Evolutionary conservation across 2,888 invertebrate species (phyloP).

Genomic region (Meiosimyza platycephala): DNA sequence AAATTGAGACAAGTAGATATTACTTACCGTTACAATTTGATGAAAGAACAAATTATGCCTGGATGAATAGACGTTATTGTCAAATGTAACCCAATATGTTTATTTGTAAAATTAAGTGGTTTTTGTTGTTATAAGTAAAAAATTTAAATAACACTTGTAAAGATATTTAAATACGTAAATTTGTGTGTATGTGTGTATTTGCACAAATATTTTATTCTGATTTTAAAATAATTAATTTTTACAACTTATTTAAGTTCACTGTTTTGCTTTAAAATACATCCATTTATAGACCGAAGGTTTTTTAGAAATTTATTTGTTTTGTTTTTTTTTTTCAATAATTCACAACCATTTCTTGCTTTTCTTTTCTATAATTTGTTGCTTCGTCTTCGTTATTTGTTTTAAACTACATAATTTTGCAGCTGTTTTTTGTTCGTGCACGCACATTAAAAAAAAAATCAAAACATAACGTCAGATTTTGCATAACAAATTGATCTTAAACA

Average conservation of each 20-base stretch:
- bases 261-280: not conserved
- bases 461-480: too few species aligned
- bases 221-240: slow-evolving; percentile 1
- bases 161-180: too few species aligned
- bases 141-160: too few species aligned
- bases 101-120: not conserved
- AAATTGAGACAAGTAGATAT: not conserved
- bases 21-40: not conserved
- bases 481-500: not conserved
- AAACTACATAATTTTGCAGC: not conserved
- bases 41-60: not conserved
- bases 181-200: too few species aligned
- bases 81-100: slow-evolving; percentile 17
- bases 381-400: slow-evolving; percentile 6
- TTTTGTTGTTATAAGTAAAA: too few species aligned
- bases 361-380: not conserved
- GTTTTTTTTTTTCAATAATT: slow-evolving; percentile 5
- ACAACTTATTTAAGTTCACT: not conserved
- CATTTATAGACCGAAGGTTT: not conserved
- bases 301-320: not conserved
- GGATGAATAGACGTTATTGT: too few species aligned
- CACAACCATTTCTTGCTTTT: slow-evolving; percentile 21
- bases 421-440: not conserved
- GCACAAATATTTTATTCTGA: too few species aligned
- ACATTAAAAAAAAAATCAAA: too few species aligned